phyloP scores from a whole-genome alignment of 2,113 vertebrate species.

The Tamias sibiricus region DNA sequence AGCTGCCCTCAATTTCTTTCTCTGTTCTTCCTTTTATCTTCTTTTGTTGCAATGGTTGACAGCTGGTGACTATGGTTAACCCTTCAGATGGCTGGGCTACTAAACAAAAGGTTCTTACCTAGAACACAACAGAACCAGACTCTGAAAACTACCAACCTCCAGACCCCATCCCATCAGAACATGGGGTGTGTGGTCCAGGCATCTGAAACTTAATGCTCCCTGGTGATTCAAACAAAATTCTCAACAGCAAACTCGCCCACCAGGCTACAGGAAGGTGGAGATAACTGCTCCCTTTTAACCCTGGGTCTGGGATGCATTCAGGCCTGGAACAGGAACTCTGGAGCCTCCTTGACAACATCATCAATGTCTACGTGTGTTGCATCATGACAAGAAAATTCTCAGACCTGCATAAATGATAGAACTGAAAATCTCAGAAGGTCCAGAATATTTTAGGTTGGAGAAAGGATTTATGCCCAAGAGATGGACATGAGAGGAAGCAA shows the following conservation, averaged over 20 bases:
- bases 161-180: neutral
- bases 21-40: neutral
- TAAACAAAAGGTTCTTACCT: neutral
- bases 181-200: neutral
- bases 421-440: neutral
- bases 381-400: neutral
- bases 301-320: neutral
- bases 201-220: neutral
- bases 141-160: neutral
- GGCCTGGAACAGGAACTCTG: neutral
- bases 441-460: neutral
- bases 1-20: neutral
- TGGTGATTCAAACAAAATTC: neutral
- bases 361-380: too few relatives aligned
- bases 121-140: neutral
- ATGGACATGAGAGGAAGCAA: neutral
- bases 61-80: neutral
- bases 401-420: neutral
- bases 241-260: neutral
- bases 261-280: neutral
- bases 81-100: neutral
- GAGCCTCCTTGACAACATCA: neutral
- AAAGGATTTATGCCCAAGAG: neutral
- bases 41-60: neutral
- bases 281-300: neutral